Base-by-base conservation (phyloP, 2,888 invertebrate genomes). In the Thumatha senex region DNA sequence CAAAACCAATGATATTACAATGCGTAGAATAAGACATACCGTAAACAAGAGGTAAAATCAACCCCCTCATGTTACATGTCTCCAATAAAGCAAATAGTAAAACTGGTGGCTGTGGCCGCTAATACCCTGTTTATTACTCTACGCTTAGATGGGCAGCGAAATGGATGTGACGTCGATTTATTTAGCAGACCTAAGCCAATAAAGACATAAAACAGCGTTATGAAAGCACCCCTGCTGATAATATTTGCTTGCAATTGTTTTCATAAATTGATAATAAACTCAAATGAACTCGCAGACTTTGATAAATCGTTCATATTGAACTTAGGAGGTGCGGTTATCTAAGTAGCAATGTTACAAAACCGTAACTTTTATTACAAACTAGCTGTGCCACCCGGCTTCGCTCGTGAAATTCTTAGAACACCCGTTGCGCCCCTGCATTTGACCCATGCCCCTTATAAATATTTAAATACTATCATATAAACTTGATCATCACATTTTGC, bases 151-250 rank as follows among this genome's bases (percentile, higher is more conserved):
- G 55, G 54, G 48, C 14, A 29, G 24, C 33, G 40, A 46, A 60
- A 58, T 55, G 54, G 54, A 51, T 56, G 50, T 54, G 56, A 64
- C 54, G 56, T 48, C 36, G 44, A 65, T 65, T 60, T 62, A 65
- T 65, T 57, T 48, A 51, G 49, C 46, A 46, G 58, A 66, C 69
- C 63, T 62, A 56, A 51, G 51, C 42, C 70, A 78, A 79, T 80
- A 76, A 76, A 77, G 78, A 72, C 74, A 77, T 80, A 75, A n/a
- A 80, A 78, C 70, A 69, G 60, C 66, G 74, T 76, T 76, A 76
- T 79, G 79, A 78, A 76, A 70, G 60, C 68, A 54, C 64, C 73
- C 73, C 68, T 63, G 72, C 77, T 76, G 76, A 79, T 79, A 78
- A 75, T 76, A 78, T 74, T 73, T 67, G 67, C 66, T 67, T 72